phyloP scores from a whole-genome alignment of 2,113 vertebrate species.

The Mormyrus lacerda region DNA sequence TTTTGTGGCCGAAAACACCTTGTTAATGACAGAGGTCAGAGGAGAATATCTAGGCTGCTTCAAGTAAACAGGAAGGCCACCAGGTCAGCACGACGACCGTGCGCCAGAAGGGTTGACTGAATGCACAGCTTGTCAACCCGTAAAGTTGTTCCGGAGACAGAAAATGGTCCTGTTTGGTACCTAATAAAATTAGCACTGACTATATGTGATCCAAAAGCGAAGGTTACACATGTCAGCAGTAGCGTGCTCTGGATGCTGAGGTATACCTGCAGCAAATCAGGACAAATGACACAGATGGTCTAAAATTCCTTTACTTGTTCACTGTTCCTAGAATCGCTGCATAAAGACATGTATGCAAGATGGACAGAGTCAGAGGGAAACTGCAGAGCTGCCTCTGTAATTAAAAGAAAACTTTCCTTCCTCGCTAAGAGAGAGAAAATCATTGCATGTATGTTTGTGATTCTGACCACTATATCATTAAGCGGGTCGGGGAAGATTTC shows the following conservation, averaged over 20 bases:
- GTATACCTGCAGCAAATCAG: neutral
- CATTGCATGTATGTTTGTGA: slow-evolving; percentile 32
- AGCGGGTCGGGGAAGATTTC: neutral
- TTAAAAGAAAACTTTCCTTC: slow-evolving; percentile 33
- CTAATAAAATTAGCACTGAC: neutral
- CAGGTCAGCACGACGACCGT: neutral
- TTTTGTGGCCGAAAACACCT: neutral
- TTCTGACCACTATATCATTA: slow-evolving; percentile 36
- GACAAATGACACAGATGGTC: neutral
- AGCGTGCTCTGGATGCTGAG: neutral
- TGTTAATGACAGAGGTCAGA: neutral
- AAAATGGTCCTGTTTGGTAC: neutral
- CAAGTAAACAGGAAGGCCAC: neutral
- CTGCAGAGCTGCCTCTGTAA: slow-evolving; percentile 38
- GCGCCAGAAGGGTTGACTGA: neutral
- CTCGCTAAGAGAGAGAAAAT: slow-evolving; percentile 31
- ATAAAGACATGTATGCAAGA: slow-evolving; percentile 9
- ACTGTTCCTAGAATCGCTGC: slow-evolving; percentile 23
- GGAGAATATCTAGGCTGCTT: neutral
- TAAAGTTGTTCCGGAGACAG: neutral
- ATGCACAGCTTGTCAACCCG: neutral
- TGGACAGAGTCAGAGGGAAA: slow-evolving; percentile 25
- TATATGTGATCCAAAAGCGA: neutral
- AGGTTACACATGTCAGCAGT: neutral
- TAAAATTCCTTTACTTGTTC: neutral